phyloP scores from a whole-genome alignment of 2,113 vertebrate genomes.

The Ardeotis arabs region DNA sequence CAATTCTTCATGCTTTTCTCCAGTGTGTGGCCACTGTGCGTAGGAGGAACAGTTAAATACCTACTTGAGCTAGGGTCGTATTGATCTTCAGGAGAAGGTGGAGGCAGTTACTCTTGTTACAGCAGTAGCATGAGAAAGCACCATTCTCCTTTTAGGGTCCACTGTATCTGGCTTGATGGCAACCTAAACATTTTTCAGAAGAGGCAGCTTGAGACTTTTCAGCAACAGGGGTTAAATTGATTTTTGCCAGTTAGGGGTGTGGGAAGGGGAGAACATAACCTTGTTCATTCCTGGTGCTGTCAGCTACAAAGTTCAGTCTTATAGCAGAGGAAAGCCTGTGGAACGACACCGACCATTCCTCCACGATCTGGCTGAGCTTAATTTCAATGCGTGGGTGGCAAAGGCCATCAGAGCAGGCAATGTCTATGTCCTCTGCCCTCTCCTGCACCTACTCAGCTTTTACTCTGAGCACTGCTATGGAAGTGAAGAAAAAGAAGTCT shows the following conservation, averaged over 20 bases:
- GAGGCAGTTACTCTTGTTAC: background rate
- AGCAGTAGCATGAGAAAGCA: background rate
- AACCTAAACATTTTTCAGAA: background rate
- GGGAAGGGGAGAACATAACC: too few species aligned
- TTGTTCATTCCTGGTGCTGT: background rate
- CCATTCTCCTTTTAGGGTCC: background rate
- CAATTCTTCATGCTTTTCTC: background rate
- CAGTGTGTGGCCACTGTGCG: background rate
- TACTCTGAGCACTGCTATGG: background rate
- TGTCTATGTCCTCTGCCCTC: accelerated
- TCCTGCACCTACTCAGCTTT: background rate
- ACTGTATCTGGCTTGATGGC: accelerated
- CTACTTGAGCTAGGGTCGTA: accelerated
- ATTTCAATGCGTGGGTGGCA: accelerated
- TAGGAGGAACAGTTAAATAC: background rate
- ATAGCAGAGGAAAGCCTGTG: background rate
- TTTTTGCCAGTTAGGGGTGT: background rate
- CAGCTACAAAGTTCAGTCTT: background rate
- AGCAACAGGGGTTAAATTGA: background rate
- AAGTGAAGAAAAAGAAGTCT: background rate
- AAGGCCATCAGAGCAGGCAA: accelerated
- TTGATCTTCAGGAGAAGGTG: background rate
- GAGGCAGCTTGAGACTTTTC: background rate
- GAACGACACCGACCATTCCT: background rate
- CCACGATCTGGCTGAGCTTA: too few species aligned